Base-by-base conservation (phyloP, 2,888 invertebrate species). In the Ormyrus labotus region DNA sequence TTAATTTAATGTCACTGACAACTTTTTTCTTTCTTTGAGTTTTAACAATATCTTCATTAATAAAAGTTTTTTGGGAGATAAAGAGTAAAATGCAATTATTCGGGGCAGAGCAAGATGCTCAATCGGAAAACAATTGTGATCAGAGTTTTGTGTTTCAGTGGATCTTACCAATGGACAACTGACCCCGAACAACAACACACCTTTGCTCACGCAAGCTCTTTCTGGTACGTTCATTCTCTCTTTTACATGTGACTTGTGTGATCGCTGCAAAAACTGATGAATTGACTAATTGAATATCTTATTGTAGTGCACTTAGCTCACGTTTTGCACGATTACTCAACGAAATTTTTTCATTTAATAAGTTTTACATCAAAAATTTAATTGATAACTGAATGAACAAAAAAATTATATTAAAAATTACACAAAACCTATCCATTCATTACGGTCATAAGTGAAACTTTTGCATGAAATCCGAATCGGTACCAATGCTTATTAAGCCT, bases 121-220 rank as follows among this genome's bases (percentile, higher is more conserved):
- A 90, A 90, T 88, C 88, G 90, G 90, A 91, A 91, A 90, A 91
- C 91, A 92, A 91, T 92, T 93, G 92, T 93, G 92, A 93, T 92
- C 91, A 91, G 91, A 93, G 87, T 92, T 93, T 92, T 93, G 92
- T 93, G 93, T 94, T 95, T 92, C 94, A 97, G 97, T 97, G 95
- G 97, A 97, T 94, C 95, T 97, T 93, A 96, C 96, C 94, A 97
- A 97, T 93, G 97, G 97, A 92, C 97, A 97, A 93, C 95, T 97
- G 92, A 97, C 97, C 92, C 97, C 97, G 92, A 97, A 97, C 94
- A 97, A 97, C 95, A 97, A 97, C 93, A 97, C 97, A 92, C 97
- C 97, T 91, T 94, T 97, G 93, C 95, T 97, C 93, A 97, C 97
- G 93, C 97, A 97, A 94, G 97, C 97, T 91, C 94, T 97, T 92